These are phyloP conservation scores for Laterallus jamaicensis DNA, from an alignment of 2,113 vertebrate species.

Conservation along the genomic window DNA sequence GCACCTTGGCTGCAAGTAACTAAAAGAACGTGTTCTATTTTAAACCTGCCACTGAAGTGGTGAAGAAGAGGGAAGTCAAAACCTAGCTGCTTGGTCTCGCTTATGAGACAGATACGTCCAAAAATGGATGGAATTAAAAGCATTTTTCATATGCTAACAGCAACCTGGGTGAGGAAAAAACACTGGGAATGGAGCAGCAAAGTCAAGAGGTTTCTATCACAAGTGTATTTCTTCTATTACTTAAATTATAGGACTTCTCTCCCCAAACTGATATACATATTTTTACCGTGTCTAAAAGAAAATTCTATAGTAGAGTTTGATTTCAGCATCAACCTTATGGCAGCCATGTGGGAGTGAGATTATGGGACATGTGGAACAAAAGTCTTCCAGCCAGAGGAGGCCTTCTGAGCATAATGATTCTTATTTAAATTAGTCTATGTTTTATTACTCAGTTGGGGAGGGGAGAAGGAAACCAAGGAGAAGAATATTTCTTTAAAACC, in stretches of 20 bases:
- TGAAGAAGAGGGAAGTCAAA: slow-evolving; percentile 74
- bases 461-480: slow-evolving; percentile 36
- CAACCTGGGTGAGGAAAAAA: slow-evolving; percentile 40
- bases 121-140: slow-evolving; percentile 72
- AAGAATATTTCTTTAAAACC: slow-evolving; percentile 57
- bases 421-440: slow-evolving; percentile 72
- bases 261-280: slow-evolving; percentile 42
- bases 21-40: slow-evolving; percentile 66
- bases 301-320: slow-evolving; percentile 55
- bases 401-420: slow-evolving; percentile 73
- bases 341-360: slow-evolving; percentile 55
- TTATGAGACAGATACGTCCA: slow-evolving; percentile 67
- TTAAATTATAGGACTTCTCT: slow-evolving; percentile 11
- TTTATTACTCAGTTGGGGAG: slow-evolving; percentile 69
- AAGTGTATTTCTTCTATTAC: slow-evolving; percentile 48
- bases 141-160: slow-evolving; percentile 71
- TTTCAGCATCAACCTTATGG: slow-evolving; percentile 60
- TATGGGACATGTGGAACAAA: slow-evolving; percentile 69
- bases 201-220: slow-evolving; percentile 53
- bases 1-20: slow-evolving; percentile 73
- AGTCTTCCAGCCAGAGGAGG: slow-evolving; percentile 67
- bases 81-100: slow-evolving; percentile 54
- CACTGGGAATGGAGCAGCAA: background rate
- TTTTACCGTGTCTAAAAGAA: slow-evolving; percentile 36
- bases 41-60: slow-evolving; percentile 74